Percentiles rank a stretch among this genome's conserved stretches.
Evolutionary conservation across 2,113 vertebrate species (phyloP).

Genomic region (Polypterus bichir): DNA sequence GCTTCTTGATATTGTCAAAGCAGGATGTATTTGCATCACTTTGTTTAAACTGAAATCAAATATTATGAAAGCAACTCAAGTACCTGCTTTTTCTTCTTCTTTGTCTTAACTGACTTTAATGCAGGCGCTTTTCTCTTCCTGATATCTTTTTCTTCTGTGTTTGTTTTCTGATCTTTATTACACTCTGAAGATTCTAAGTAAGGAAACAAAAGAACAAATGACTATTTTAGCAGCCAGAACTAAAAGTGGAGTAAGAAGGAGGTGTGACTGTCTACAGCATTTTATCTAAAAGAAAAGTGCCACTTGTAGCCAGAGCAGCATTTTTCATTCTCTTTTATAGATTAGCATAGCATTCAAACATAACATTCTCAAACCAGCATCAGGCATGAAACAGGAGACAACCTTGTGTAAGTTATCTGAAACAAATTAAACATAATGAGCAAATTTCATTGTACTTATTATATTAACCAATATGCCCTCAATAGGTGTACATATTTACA

Average conservation of each 20-base stretch:
- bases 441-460: too few species aligned
- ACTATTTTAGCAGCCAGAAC: background rate
- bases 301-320: background rate
- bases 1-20: background rate
- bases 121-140: conserved; percentile 37
- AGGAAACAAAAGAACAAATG: background rate
- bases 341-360: background rate
- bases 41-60: background rate
- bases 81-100: conserved; percentile 32
- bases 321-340: background rate
- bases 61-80: background rate
- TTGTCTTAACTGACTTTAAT: conserved; percentile 24
- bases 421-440: too few species aligned
- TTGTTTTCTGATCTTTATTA: conserved; percentile 18
- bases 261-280: background rate
- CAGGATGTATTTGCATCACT: background rate
- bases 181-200: conserved; percentile 29
- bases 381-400: too few species aligned
- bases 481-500: too few species aligned
- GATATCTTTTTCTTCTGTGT: conserved; percentile 15
- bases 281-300: background rate
- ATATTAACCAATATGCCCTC: too few species aligned
- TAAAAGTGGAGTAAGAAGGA: background rate
- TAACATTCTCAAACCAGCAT: too few species aligned
- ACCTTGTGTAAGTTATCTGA: too few species aligned